These are phyloP conservation scores for Craterocephalus amniculus DNA, from an alignment of 2,797 vertebrate genomes.

Conservation along the genomic window DNA sequence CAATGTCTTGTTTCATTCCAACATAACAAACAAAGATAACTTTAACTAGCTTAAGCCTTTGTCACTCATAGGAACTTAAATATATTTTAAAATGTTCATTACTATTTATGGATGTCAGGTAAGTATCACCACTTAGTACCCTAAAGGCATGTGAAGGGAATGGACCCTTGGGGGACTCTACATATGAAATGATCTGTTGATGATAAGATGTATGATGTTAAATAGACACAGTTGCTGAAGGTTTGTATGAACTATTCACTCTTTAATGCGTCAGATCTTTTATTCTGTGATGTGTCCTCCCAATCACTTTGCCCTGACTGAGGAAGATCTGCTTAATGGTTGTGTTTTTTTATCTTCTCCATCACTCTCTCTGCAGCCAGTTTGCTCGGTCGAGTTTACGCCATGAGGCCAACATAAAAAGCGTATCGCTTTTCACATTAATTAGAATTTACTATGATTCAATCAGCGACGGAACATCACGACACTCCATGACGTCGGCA, in stretches of 20 bases:
- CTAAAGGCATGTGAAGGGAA: too few relatives aligned
- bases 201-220: background rate
- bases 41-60: too few relatives aligned
- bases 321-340: background rate
- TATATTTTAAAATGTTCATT: too few relatives aligned
- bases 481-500: constrained; percentile 72
- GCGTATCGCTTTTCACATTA: background rate
- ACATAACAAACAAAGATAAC: too few relatives aligned
- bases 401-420: background rate
- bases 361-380: background rate
- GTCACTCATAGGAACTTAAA: too few relatives aligned
- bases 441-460: background rate
- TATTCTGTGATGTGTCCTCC: background rate
- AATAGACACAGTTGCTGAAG: background rate
- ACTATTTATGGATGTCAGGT: too few relatives aligned
- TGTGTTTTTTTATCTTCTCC: background rate
- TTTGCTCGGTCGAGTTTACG: background rate
- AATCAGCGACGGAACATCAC: background rate
- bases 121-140: too few relatives aligned
- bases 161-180: too few relatives aligned
- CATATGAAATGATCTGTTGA: too few relatives aligned
- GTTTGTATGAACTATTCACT: background rate
- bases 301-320: background rate
- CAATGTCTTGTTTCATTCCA: too few relatives aligned
- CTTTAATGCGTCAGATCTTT: background rate